Percentiles rank a stretch among this genome's conserved stretches.
Conservation (phyloP, 1,140 invertebrate species). For the Bombus picipes region DNA sequence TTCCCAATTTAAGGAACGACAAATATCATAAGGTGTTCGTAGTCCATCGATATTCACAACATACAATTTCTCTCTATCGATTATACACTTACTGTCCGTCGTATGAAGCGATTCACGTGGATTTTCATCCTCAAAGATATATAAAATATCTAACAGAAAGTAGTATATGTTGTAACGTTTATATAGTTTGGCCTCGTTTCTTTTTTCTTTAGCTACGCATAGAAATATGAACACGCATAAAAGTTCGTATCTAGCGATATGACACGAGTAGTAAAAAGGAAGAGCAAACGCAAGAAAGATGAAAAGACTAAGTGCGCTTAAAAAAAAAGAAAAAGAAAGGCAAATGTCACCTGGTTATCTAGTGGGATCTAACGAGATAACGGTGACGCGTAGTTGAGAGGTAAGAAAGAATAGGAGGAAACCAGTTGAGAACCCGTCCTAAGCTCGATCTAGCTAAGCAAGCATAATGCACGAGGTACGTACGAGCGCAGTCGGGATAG, state of each 20-base stretch:
- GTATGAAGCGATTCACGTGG: no score
- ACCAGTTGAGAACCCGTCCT: constrained; percentile 68
- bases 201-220: neutral
- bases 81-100: neutral
- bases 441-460: constrained; percentile 63
- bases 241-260: neutral
- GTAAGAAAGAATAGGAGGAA: constrained; percentile 16
- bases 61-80: neutral
- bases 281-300: neutral
- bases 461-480: constrained; percentile 65
- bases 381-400: neutral
- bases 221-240: neutral
- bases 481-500: constrained; percentile 52
- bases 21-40: neutral
- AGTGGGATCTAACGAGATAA: constrained; percentile 34
- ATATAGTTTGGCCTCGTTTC: neutral
- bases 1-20: neutral
- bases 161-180: neutral
- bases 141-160: neutral
- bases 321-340: constrained; percentile 9
- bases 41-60: no score
- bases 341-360: constrained; percentile 31
- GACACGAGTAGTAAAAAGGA: neutral
- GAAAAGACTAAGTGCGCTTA: neutral
- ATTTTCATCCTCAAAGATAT: neutral